Conservation (phyloP, 2,113 vertebrate species). For the Eulemur macaco region DNA sequence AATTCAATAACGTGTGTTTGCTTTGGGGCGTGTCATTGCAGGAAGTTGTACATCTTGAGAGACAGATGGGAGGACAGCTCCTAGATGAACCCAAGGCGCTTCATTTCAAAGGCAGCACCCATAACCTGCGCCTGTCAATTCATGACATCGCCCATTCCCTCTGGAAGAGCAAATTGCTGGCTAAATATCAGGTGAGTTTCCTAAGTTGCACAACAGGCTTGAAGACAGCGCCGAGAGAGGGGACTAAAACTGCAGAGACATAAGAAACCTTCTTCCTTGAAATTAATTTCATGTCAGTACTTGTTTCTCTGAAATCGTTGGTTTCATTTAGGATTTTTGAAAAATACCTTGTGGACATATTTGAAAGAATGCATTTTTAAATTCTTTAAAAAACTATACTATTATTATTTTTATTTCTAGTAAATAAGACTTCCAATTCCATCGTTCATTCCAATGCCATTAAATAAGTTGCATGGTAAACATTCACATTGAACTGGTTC, state of each 20-base stretch:
- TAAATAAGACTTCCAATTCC: background rate
- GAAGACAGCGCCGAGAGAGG: background rate
- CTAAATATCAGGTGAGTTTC: constrained; percentile 94
- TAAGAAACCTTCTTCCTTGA: background rate
- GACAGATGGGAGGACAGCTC: constrained; percentile 95
- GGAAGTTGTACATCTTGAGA: constrained; percentile 96
- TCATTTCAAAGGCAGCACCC: constrained; percentile 96
- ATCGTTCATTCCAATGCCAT: background rate
- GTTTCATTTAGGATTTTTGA: background rate
- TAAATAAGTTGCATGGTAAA: background rate
- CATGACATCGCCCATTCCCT: constrained; percentile 93
- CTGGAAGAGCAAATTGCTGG: constrained; percentile 96
- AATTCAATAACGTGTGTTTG: background rate
- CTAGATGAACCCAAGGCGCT: constrained; percentile 96
- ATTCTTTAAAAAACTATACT: background rate
- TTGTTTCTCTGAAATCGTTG: background rate
- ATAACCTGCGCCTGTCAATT: constrained; percentile 95
- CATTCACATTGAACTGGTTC: background rate
- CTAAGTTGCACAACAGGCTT: background rate
- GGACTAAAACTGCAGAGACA: background rate
- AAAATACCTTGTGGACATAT: background rate
- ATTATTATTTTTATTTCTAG: background rate
- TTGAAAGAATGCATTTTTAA: background rate
- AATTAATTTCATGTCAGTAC: background rate
- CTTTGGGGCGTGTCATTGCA: constrained; percentile 69